Evolutionary conservation across 2,888 invertebrate species (phyloP), one percentile per base, ranked within the genome.

Genomic region (Pollenia amentaria): DNA sequence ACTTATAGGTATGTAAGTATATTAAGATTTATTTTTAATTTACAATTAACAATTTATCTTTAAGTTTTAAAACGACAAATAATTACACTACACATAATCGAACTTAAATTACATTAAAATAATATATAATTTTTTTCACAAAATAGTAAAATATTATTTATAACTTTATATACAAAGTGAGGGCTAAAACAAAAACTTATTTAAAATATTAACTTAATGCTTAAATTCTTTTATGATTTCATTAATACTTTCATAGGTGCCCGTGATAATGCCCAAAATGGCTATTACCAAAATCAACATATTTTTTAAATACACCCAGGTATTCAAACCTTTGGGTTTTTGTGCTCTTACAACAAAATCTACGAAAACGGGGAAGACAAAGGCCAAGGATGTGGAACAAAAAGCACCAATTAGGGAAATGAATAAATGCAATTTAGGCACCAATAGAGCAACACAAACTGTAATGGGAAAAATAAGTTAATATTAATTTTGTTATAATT

Each of bases 341-440:
- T 95, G 95, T 90, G 95, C 96, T 84, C 95, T 94, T 7, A 95
- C 94, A 6, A 97, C 96, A 88, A 98, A 94, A 90, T 98, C 97
- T 87, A 98, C 95, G 73, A 98, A 94, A 0, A 98, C 97, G 0
- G 98, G 98, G 90, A 98, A 97, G 38, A 98, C 94, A 46, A 99
- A 95, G 0, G 98, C 98, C 87, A 99, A 94, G 0, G 97, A 96
- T 7, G 98, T 97, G 90, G 97, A 97, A 92, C 98, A 97, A 0
- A 98, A 95, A 0, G 98, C 97, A 4, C 99, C 99, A 48, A 99
- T 97, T 82, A 99, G 93, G 0, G 98, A 98, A 89, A 99, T 98
- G 93, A 98, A 97, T 3, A 97, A 94, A 14, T 96, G 96, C 82
- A 99, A 94, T 90, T 97, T 95, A 0, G 98, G 98, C 85, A 99